These are phyloP conservation scores for Melanotaenia trifasciata DNA, from an alignment of 2,797 vertebrate genomes.

Conservation along the genomic window DNA sequence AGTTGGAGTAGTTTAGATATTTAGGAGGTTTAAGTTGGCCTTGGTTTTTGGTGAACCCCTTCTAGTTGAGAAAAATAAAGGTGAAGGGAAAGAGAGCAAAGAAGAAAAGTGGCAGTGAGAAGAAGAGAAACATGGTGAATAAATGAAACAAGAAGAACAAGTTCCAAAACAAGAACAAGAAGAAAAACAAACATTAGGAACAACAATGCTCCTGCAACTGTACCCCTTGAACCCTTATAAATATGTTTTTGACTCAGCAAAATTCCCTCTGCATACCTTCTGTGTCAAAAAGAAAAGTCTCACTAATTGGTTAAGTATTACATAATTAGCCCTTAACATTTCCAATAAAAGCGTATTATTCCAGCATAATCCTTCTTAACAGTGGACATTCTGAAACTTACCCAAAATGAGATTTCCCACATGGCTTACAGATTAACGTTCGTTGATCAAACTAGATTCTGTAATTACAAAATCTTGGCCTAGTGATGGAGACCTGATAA, in stretches of 20 bases:
- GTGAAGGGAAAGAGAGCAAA: background rate
- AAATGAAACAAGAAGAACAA: background rate
- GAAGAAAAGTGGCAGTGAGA: background rate
- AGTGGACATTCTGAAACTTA: conserved; percentile 44
- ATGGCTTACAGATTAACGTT: conserved; percentile 47
- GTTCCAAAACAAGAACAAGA: background rate
- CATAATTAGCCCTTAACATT: conserved; percentile 48
- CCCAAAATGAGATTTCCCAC: conserved; percentile 48
- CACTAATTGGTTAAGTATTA: conserved; percentile 34
- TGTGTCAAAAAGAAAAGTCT: conserved; percentile 16
- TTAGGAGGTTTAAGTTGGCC: background rate
- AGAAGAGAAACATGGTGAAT: background rate
- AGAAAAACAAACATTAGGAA: background rate
- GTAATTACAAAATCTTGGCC: conserved; percentile 43
- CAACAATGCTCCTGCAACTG: background rate
- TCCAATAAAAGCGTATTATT: conserved; percentile 44
- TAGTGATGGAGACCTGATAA: conserved; percentile 33
- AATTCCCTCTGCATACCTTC: background rate
- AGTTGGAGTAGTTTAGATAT: background rate
- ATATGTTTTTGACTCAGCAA: background rate
- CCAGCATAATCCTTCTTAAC: conserved; percentile 51
- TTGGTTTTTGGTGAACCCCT: background rate
- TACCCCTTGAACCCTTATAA: background rate
- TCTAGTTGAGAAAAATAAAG: too few species aligned
- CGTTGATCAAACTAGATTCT: conserved; percentile 47